Conservation (phyloP, 2,797 vertebrate species). For the Benthosema pterotum region DNA sequence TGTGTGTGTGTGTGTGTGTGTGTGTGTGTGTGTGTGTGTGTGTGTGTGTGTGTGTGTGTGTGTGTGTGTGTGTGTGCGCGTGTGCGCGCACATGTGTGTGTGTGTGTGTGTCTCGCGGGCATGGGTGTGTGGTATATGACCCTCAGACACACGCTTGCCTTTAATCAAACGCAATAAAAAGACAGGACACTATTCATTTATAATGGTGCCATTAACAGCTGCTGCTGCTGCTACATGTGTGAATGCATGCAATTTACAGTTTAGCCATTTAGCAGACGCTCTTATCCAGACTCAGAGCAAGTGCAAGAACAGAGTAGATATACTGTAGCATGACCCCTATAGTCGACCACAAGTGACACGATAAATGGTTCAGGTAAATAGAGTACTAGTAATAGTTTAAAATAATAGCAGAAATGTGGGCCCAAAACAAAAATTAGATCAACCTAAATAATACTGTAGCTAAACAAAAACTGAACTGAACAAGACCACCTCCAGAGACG, state of each 20-base stretch:
- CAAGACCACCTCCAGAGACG: too few relatives aligned
- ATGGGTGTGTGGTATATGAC: slow-evolving; percentile 1
- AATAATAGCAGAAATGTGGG: too few relatives aligned
- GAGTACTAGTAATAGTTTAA: too few relatives aligned
- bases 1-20: slow-evolving; percentile 5
- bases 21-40: slow-evolving; percentile 5
- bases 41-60: not conserved
- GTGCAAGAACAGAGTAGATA: too few relatives aligned
- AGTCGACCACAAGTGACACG: too few relatives aligned
- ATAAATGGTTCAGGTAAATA: too few relatives aligned
- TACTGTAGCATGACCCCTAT: too few relatives aligned
- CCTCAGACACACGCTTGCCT: slow-evolving; percentile 12
- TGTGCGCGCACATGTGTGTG: not conserved
- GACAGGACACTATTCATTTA: slow-evolving; percentile 3
- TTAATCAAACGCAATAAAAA: slow-evolving; percentile 21
- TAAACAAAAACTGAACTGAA: too few relatives aligned
- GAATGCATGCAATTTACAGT: not conserved
- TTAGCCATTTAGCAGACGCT: too few relatives aligned
- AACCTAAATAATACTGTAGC: too few relatives aligned
- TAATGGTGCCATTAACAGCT: slow-evolving; percentile 19
- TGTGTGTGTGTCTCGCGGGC: not conserved
- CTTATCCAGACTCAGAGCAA: too few relatives aligned
- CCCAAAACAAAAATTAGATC: too few relatives aligned
- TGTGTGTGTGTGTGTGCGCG: not conserved
- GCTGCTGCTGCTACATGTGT: not conserved